phyloP scores from a whole-genome alignment of 2,113 vertebrate species.

The Cnemophilus loriae region DNA sequence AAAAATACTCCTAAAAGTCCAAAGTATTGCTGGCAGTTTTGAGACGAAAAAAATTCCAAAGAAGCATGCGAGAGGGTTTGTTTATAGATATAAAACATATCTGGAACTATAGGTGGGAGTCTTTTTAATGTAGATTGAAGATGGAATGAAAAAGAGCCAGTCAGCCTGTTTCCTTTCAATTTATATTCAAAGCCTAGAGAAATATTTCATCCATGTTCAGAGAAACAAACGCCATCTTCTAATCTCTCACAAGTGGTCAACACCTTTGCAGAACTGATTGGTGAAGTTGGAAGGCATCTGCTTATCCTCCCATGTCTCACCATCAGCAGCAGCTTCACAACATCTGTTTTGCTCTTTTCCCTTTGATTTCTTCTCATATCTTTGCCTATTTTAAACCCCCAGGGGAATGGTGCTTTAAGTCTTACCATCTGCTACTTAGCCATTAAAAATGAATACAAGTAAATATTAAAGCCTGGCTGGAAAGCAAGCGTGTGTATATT shows the following conservation, averaged over 20 bases:
- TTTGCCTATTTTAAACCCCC: constrained; percentile 2
- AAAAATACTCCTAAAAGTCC: background rate
- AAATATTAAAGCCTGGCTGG: background rate
- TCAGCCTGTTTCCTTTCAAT: constrained; percentile 1
- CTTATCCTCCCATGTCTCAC: background rate
- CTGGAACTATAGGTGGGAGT: background rate
- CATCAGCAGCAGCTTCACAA: background rate
- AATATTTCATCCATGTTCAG: constrained; percentile 40
- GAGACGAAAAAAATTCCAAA: background rate
- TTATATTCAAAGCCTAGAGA: constrained; percentile 16
- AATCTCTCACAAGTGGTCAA: background rate
- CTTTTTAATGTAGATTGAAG: background rate
- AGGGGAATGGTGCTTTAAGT: background rate
- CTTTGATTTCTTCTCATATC: background rate
- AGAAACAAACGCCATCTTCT: background rate
- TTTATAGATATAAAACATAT: background rate
- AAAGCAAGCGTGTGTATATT: background rate
- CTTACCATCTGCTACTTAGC: constrained; percentile 22
- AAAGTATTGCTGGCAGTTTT: background rate
- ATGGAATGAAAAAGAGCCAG: background rate
- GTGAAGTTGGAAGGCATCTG: background rate
- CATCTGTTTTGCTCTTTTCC: constrained; percentile 6
- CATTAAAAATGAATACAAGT: background rate
- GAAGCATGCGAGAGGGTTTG: background rate
- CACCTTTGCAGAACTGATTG: background rate